Percentiles rank a stretch among this genome's conserved stretches.
phyloP scores from a whole-genome alignment of 1,140 invertebrate species.

The Phocides pigmalion region DNA sequence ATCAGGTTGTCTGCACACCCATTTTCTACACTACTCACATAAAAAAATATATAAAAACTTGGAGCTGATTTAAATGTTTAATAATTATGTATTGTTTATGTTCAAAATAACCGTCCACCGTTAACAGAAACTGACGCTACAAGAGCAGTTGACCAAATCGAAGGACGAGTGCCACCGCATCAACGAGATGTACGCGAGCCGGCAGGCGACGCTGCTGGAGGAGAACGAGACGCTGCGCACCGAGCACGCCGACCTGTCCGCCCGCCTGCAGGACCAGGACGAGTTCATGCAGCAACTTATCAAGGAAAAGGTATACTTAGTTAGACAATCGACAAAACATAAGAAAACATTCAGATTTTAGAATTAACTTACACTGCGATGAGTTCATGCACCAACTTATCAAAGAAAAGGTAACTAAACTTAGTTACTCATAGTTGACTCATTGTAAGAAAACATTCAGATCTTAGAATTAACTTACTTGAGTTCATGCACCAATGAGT shows the following conservation, averaged over 20 bases:
- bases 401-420: constrained; percentile 73
- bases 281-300: constrained; percentile 64
- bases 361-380: no score
- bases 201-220: constrained; percentile 62
- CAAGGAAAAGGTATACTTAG: constrained; percentile 73
- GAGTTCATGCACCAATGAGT: constrained; percentile 65
- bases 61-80: no score
- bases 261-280: constrained; percentile 62
- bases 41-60: no score
- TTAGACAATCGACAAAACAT: no score
- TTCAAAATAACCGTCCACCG: no score
- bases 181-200: constrained; percentile 72
- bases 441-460: no score
- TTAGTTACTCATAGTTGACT: no score
- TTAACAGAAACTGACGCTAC: constrained; percentile 64
- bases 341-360: no score
- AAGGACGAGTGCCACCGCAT: constrained; percentile 76
- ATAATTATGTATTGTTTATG: no score
- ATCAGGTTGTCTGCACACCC: no score
- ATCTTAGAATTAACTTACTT: no score
- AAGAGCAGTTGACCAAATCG: constrained; percentile 65
- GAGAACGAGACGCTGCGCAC: constrained; percentile 60
- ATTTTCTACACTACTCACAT: no score
- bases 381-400: constrained; percentile 64
- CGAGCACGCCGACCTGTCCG: constrained; percentile 57